Evolutionary conservation across 2,888 invertebrate genomes (phyloP).

Genomic region (Eumerus sabulonum): DNA sequence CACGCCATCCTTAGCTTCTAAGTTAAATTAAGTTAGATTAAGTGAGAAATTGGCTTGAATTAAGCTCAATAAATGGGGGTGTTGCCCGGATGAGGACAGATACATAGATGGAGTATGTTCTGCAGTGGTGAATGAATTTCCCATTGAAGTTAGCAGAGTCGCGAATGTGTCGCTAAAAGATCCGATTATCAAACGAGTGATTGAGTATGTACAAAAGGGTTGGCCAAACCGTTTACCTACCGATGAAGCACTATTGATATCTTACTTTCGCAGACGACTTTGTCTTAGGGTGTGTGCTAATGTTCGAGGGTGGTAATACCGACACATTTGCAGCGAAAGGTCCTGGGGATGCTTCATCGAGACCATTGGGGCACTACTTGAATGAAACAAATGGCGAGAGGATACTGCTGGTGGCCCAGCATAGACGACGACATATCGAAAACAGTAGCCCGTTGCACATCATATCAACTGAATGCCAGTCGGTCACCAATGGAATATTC

Average conservation of each 20-base stretch:
- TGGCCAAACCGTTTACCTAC: not conserved
- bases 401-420: constrained; percentile 25
- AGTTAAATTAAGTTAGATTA: too few relatives aligned
- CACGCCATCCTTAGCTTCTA: too few relatives aligned
- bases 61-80: too few relatives aligned
- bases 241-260: not conserved
- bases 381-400: constrained; percentile 20
- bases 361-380: constrained; percentile 29
- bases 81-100: not conserved
- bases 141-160: not conserved
- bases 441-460: not conserved
- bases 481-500: constrained; percentile 5
- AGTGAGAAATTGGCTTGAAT: too few relatives aligned
- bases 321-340: not conserved
- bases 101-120: not conserved
- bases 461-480: not conserved
- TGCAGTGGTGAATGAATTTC: not conserved
- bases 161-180: not conserved
- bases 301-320: constrained; percentile 3
- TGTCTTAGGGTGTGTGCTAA: not conserved
- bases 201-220: constrained; percentile 2
- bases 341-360: not conserved
- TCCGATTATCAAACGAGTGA: not conserved
- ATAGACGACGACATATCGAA: constrained; percentile 26
- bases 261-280: not conserved